Conservation (phyloP, 2,888 invertebrate species). For the Limenitis camilla region DNA sequence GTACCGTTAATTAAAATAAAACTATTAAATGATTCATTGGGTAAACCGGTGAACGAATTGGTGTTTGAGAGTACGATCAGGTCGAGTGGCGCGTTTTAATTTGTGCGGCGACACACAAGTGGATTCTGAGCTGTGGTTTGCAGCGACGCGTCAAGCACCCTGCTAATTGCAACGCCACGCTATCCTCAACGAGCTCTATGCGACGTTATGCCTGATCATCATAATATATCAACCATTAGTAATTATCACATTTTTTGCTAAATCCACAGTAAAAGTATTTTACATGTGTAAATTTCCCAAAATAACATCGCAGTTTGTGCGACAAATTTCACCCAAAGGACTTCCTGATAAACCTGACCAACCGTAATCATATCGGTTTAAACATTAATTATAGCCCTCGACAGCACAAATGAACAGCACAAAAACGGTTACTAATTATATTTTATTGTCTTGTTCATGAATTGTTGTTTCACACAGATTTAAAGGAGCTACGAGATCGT, state of each 20-base stretch:
- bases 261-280: not conserved
- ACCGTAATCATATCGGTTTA: conserved; percentile 62
- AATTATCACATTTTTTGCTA: conserved; percentile 15
- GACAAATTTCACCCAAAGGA: conserved; percentile 54
- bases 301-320: conserved; percentile 28
- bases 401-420: conserved; percentile 46
- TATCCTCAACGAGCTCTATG: conserved; percentile 44
- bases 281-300: conserved; percentile 23
- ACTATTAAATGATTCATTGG: conserved; percentile 45
- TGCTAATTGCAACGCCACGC: conserved; percentile 68
- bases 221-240: conserved; percentile 37
- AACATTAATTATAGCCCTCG: conserved; percentile 63
- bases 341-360: conserved; percentile 58
- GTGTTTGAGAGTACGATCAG: conserved; percentile 55
- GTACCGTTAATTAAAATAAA: conserved; percentile 14
- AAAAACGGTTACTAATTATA: conserved; percentile 61
- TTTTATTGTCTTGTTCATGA: conserved; percentile 40
- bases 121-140: conserved; percentile 56
- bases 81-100: conserved; percentile 70
- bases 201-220: conserved; percentile 39
- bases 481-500: conserved; percentile 43
- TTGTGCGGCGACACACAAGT: conserved; percentile 71
- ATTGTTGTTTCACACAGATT: conserved; percentile 33
- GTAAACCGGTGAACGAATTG: conserved; percentile 58
- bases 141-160: conserved; percentile 60